Conservation (phyloP, 2,797 vertebrate genomes). For the Liparis tanakae region DNA sequence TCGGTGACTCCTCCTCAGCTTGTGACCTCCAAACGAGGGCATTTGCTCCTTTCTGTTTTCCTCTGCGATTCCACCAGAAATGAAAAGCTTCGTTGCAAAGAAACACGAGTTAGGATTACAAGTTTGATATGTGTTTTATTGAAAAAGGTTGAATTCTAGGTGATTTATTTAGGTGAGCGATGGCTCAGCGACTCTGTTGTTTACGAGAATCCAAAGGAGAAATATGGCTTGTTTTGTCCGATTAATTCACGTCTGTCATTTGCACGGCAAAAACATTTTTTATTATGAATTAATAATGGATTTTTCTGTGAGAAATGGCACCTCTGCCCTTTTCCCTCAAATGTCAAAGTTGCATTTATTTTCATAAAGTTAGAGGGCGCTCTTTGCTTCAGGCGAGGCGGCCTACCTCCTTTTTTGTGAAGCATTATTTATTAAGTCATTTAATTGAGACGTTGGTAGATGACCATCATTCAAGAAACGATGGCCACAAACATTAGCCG, state of each 20-base stretch:
- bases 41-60: constrained; percentile 52
- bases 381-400: constrained; percentile 10
- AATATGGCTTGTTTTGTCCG: background rate
- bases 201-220: background rate
- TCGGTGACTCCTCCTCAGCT: constrained; percentile 68
- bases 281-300: background rate
- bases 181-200: constrained; percentile 8
- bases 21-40: constrained; percentile 77
- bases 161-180: background rate
- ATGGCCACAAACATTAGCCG: background rate
- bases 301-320: constrained; percentile 20
- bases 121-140: constrained; percentile 10
- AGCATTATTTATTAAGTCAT: constrained; percentile 1
- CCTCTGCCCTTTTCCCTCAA: constrained; percentile 7
- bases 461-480: background rate
- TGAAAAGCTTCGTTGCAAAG: background rate
- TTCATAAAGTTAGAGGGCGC: constrained; percentile 32
- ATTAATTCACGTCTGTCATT: background rate
- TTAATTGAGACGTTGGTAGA: background rate
- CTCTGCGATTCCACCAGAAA: constrained; percentile 23
- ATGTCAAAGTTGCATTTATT: constrained; percentile 15
- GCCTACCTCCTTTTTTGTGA: constrained; percentile 8
- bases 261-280: too few relatives aligned
- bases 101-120: background rate
- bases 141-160: background rate